Percentiles rank a stretch among this genome's conserved stretches.
Conservation (phyloP, 2,888 invertebrate genomes). For the Megalurothrips usitatus region DNA sequence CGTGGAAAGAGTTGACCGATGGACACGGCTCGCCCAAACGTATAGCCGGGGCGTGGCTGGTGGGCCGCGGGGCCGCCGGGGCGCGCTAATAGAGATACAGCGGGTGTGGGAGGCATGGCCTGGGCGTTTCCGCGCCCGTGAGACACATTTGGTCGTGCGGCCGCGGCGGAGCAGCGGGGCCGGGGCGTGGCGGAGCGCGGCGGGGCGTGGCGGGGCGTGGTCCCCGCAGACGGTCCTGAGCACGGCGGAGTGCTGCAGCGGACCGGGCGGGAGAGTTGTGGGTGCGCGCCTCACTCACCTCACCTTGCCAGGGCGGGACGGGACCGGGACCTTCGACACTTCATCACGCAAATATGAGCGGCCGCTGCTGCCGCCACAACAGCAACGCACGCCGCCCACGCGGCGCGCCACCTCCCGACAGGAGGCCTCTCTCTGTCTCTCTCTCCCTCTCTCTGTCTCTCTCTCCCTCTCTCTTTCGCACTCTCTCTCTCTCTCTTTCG, state of each 20-base stretch:
- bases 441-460: too few species aligned
- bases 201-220: not conserved
- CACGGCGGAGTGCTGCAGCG: not conserved
- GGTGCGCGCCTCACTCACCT: too few species aligned
- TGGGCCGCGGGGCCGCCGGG: not conserved
- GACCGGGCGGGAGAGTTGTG: too few species aligned
- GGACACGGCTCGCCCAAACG: constrained; percentile 15
- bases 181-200: not conserved
- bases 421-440: not conserved
- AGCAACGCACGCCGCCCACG: not conserved
- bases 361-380: not conserved
- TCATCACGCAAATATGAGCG: constrained; percentile 22
- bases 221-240: not conserved
- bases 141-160: not conserved
- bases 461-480: too few species aligned
- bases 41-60: not conserved
- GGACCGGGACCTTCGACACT: constrained; percentile 24
- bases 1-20: constrained; percentile 5
- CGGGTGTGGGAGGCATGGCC: constrained; percentile 2
- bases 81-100: constrained; percentile 21
- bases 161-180: not conserved
- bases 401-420: constrained; percentile 24
- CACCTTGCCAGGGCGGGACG: not conserved
- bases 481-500: too few species aligned
- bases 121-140: not conserved